Base-by-base conservation (phyloP, 2,888 invertebrate genomes). In the Brachynemurus nebulosus region DNA sequence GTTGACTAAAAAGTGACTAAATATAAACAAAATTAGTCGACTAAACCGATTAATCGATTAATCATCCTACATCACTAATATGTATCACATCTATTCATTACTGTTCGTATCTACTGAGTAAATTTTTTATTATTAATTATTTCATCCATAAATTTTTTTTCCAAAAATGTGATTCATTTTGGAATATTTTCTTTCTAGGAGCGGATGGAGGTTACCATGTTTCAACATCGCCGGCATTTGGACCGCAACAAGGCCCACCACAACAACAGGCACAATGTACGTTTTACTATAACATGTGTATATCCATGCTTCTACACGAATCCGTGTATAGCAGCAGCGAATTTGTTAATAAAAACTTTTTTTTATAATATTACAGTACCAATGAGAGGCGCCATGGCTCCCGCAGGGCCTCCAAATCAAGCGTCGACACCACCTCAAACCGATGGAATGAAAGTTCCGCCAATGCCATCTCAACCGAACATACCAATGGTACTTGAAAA, bases 371-470 rank as follows among this genome's bases (percentile, higher is more conserved):
- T 30, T 30, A 11, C 30, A 30, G 30, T 30, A 30, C 14, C 30
- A 4, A 30, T 30, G 30, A 30, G 30, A 30, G 30, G 65, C 53
- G 57, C 56, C 40, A 60, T 64, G 53, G 55, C 60, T 48, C 48
- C 47, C 42, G 55, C 62, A 35, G 63, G 59, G 45, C 64, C 65
- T 41, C 64, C 64, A 18, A 65, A 60, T 50, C 65, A 64, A 52
- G 54, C 66, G 30, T 62, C 65, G n/a, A 64, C 65, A 23, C 66
- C 65, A 39, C 64, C 65, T 33, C 65, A 63, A 52, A 12, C 25
- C 14, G 56, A 55, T 45, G 64, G 63, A 48, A 49, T 65, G 36
- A 65, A 64, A 54, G 61, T 63, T 39, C 57, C 56, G 48, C 53
- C 55, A 46, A 53, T 61, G 46, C 55, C 60, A 45, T 55, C 53